Conservation (phyloP, 2,888 invertebrate genomes). For the Tenthredo amoena region DNA sequence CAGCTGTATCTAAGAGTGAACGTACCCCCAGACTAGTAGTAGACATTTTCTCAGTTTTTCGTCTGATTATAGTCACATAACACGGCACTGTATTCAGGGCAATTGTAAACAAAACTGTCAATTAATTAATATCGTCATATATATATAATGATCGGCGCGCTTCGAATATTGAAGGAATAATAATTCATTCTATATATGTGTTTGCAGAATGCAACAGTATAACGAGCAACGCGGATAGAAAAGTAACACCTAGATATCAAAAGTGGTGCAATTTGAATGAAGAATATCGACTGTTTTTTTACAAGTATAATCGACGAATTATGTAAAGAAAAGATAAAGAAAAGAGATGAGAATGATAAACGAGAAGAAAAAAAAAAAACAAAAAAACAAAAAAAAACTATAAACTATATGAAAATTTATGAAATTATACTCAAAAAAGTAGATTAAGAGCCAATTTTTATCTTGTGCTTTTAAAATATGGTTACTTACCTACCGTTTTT, state of each 20-base stretch:
- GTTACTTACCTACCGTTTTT: not conserved
- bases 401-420: not conserved
- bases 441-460: conserved; percentile 2
- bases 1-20: conserved; percentile 54
- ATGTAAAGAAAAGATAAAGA: not conserved
- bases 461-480: conserved; percentile 2
- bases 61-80: conserved; percentile 22
- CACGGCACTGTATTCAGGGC: conserved; percentile 16
- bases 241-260: not conserved
- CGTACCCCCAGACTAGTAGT: conserved; percentile 49
- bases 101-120: conserved; percentile 38
- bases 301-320: not conserved
- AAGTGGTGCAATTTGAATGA: not conserved
- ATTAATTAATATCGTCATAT: not conserved
- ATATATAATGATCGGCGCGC: not conserved
- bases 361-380: no score
- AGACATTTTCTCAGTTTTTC: not conserved
- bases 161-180: not conserved
- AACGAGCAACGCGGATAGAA: not conserved
- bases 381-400: no score
- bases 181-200: not conserved
- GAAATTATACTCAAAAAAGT: not conserved
- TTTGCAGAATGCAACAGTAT: not conserved
- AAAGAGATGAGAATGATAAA: no score
- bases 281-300: not conserved